Percentiles rank a stretch among this genome's conserved stretches.
phyloP scores from a whole-genome alignment of 1,140 invertebrate genomes.

The Reticulitermes speratus region DNA sequence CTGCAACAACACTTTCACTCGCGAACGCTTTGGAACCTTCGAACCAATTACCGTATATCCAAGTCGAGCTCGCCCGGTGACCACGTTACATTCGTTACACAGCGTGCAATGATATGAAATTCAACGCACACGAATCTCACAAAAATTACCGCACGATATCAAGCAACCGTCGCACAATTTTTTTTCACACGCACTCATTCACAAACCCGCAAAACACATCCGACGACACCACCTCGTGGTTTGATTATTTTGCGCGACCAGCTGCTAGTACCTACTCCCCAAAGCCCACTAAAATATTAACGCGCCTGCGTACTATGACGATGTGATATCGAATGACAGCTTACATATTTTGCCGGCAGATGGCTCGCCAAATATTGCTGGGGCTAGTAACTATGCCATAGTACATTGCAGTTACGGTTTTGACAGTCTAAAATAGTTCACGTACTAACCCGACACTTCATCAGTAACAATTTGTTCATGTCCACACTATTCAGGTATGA shows the following conservation, averaged over 20 bases:
- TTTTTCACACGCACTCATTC: neutral
- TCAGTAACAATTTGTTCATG: too few species aligned
- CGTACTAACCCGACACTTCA: too few species aligned
- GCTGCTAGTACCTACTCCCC: neutral
- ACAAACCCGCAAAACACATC: neutral
- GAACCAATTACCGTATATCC: neutral
- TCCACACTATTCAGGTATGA: too few species aligned
- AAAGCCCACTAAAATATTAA: neutral
- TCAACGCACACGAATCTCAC: neutral
- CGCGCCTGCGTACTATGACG: constrained; percentile 10
- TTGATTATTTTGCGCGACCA: neutral
- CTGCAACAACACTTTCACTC: constrained; percentile 19
- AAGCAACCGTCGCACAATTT: neutral
- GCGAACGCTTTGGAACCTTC: neutral
- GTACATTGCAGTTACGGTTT: too few species aligned
- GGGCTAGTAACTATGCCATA: too few species aligned
- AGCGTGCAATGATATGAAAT: neutral
- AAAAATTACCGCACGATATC: neutral
- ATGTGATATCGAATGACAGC: neutral
- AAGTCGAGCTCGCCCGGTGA: neutral
- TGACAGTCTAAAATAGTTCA: too few species aligned
- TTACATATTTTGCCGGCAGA: neutral
- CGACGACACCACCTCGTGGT: neutral
- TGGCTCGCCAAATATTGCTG: neutral
- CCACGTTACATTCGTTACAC: neutral